Evolutionary conservation across 2,888 invertebrate species (phyloP).

Genomic region (Zaprionus bogoriensis): DNA sequence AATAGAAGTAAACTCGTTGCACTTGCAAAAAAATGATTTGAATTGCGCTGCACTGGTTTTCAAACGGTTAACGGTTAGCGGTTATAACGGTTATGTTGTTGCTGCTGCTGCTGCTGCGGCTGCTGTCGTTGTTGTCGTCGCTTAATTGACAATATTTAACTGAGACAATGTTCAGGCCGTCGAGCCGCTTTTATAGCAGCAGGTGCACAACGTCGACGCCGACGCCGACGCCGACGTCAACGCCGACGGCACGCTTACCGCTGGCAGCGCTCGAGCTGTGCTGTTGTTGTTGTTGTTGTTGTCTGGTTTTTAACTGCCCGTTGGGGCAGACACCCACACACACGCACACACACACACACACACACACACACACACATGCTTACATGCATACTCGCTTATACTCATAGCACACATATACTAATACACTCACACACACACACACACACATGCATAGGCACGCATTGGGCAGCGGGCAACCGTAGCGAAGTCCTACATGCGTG

Average conservation of each 20-base stretch:
- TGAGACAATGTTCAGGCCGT: conserved; percentile 65
- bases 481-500: conserved; percentile 56
- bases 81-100: not conserved
- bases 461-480: conserved; percentile 5
- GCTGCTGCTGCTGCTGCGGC: conserved; percentile 11
- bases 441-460: conserved; percentile 3
- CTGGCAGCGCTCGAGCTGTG: conserved; percentile 40
- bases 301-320: conserved; percentile 36
- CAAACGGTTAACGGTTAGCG: too few relatives aligned
- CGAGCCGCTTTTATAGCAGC: conserved; percentile 72
- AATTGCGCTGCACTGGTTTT: not conserved
- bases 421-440: not conserved
- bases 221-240: conserved; percentile 5
- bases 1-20: not conserved
- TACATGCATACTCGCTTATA: conserved; percentile 1
- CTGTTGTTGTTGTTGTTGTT: conserved; percentile 24
- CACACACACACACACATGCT: not conserved
- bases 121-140: conserved; percentile 49
- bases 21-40: conserved; percentile 29
- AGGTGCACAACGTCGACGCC: conserved; percentile 23
- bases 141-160: conserved; percentile 71
- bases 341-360: not conserved
- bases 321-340: conserved; percentile 8
- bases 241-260: conserved; percentile 14
- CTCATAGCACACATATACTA: not conserved